A percentile compares a stretch with the other conserved stretches of the same genome.
Evolutionary conservation across 1,140 invertebrate genomes (phyloP).

Genomic region (Zaprionus gabonicus): DNA sequence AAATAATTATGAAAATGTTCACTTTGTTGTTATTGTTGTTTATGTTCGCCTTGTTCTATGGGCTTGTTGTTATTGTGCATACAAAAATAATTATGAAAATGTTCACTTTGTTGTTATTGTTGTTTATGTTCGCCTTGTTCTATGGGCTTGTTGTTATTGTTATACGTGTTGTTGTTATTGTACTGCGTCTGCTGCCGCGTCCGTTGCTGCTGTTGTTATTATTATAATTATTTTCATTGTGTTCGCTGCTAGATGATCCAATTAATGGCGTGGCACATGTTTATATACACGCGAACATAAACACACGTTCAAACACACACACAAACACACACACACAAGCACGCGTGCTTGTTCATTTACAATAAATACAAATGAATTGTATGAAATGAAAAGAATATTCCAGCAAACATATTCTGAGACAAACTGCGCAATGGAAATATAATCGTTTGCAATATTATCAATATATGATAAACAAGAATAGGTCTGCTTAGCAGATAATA

Average conservation of each 20-base stretch:
- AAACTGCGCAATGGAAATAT: background rate
- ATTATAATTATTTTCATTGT: slow-evolving; percentile 61
- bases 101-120: slow-evolving; percentile 1
- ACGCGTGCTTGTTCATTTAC: slow-evolving; percentile 13
- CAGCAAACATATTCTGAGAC: background rate
- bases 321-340: background rate
- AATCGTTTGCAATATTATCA: background rate
- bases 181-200: background rate
- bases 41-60: background rate
- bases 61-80: slow-evolving; percentile 15
- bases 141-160: slow-evolving; percentile 6
- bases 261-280: slow-evolving; percentile 62
- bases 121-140: background rate
- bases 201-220: slow-evolving; percentile 35
- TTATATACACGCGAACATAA: slow-evolving; percentile 1
- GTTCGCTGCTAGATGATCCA: slow-evolving; percentile 66
- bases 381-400: background rate
- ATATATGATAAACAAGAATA: too few relatives aligned
- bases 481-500: too few relatives aligned
- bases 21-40: slow-evolving; percentile 6
- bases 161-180: background rate
- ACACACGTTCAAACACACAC: slow-evolving; percentile 4
- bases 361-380: slow-evolving; percentile 23
- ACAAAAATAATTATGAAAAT: slow-evolving; percentile 24
- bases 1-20: slow-evolving; percentile 22